phyloP scores from a whole-genome alignment of 2,888 invertebrate genomes.

The Homarus gammarus region DNA sequence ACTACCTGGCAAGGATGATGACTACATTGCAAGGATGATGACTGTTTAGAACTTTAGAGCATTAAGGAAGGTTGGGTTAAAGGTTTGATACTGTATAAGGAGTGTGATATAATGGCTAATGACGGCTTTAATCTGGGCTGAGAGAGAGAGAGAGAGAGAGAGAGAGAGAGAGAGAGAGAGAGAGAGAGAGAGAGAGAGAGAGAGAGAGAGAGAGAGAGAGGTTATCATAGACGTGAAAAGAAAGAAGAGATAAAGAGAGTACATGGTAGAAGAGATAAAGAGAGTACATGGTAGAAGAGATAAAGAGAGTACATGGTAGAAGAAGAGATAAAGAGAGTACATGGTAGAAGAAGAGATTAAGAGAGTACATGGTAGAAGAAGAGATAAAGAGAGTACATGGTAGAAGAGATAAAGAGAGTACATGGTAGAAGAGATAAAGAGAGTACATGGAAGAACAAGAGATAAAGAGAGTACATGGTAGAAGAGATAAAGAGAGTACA shows the following conservation, averaged over 20 bases:
- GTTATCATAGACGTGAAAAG: neutral
- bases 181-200: neutral
- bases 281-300: neutral
- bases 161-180: neutral
- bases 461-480: no score
- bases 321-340: constrained; percentile 6
- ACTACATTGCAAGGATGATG: no score
- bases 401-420: neutral
- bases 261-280: neutral
- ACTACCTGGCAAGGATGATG: no score
- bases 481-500: no score
- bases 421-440: no score
- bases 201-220: neutral
- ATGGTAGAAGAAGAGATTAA: neutral
- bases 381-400: neutral
- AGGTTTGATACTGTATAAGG: no score
- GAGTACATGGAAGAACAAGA: no score
- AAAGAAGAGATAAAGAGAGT: neutral
- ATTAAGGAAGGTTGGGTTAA: no score
- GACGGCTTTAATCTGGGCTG: no score
- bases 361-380: constrained; percentile 27
- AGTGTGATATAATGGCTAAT: no score
- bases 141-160: no score
- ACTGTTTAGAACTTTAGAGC: no score
- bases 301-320: neutral